A percentile compares a stretch with the other conserved stretches of the same genome.
Evolutionary conservation across 2,113 vertebrate genomes (phyloP).

Genomic region (Petrocephalus zakoni): DNA sequence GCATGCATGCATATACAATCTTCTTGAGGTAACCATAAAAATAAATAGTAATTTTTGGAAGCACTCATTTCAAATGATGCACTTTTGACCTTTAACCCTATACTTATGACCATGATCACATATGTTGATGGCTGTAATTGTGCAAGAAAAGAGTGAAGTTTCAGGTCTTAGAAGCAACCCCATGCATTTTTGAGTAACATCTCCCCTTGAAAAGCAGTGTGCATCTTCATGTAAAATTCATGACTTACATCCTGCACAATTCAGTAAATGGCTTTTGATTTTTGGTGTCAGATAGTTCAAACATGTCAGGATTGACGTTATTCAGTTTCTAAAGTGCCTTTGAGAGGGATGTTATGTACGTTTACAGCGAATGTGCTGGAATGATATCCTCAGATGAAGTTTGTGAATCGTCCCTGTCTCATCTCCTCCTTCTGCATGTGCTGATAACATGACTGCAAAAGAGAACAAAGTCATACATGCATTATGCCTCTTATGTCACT

Average conservation of each 20-base stretch:
- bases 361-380: background rate
- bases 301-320: background rate
- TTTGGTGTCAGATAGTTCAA: background rate
- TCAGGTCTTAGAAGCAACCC: background rate
- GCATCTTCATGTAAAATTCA: background rate
- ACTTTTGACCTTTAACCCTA: background rate
- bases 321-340: background rate
- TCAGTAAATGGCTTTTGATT: background rate
- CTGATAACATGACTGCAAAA: conserved; percentile 5
- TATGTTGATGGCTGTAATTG: background rate
- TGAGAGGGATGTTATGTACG: background rate
- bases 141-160: background rate
- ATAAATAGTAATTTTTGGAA: background rate
- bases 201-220: background rate
- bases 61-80: background rate
- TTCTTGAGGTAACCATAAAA: background rate
- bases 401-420: background rate
- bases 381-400: background rate
- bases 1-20: background rate
- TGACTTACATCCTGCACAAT: background rate
- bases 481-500: background rate
- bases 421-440: conserved; percentile 12
- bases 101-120: background rate
- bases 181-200: background rate
- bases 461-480: background rate